Evolutionary conservation across 2,888 invertebrate genomes (phyloP), one percentile per base, ranked within the genome.

Genomic region (Patella caerulea): DNA sequence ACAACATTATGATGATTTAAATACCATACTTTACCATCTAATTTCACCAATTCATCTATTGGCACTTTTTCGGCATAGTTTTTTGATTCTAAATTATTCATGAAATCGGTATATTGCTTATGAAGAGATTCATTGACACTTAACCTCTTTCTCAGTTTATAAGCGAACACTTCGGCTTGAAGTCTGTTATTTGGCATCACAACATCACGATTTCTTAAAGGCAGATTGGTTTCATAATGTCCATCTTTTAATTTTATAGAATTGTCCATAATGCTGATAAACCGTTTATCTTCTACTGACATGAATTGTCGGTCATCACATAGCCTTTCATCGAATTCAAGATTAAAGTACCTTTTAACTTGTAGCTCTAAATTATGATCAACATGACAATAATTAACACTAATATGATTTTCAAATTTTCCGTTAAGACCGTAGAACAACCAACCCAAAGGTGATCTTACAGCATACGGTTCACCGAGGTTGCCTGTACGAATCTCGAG

Each of bases 331-430:
- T 34, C 24, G 15, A 54, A 53, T 3, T 81, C 81, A 19, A 81
- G 12, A 45, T 81, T 69, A 76, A 79, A 81, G n/a, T 79, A 75
- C 96, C 75, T 95, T 96, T 89, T 91, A 94, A 95, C 29, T 93
- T 97, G 85, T 97, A 96, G 92, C 95, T 97, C 80, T 94, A 95
- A 71, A 96, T 97, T 12, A 93, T 97, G 75, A 96, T 96, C 9
- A 5, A 77, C 14, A 2, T 73, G 24, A 7, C 75, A 53, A 52
- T 75, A 80, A 45, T 80, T 19, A 0, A 65, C 65, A 2, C 73
- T 53, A 2, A 24, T 45, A 24, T 56, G 74, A 3, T 53, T 11
- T 9, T 7, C 29, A 17, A 11, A 69, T 17, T 19, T 24, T 12
- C 73, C 65, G 0, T 76, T 29, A 2, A 79, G 73, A 14, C 79